A percentile compares a stretch with the other conserved stretches of the same genome.
phyloP scores from a whole-genome alignment of 2,888 invertebrate species.

The Eupithecia insigniata region DNA sequence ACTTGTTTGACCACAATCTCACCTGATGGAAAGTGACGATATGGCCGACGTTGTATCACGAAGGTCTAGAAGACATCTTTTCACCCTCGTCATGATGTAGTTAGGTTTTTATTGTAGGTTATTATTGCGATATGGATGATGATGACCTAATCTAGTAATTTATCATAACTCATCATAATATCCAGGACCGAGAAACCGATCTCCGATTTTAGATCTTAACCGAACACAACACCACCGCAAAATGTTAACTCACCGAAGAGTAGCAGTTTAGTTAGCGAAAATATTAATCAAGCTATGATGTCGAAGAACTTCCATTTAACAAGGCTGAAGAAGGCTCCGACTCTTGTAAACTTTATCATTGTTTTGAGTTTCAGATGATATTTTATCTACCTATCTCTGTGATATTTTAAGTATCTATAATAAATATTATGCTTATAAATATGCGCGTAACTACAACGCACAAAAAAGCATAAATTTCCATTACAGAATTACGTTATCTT shows the following conservation, averaged over 20 bases:
- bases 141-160: neutral
- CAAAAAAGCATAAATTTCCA: neutral
- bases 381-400: neutral
- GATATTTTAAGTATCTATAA: neutral
- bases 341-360: slow-evolving; percentile 1
- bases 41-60: too few species aligned
- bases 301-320: neutral
- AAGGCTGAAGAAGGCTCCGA: neutral
- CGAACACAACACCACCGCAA: neutral
- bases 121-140: neutral
- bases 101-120: too few species aligned
- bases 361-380: neutral
- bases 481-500: neutral
- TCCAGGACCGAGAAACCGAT: neutral
- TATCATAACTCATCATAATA: neutral
- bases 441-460: neutral
- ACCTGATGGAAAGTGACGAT: too few species aligned
- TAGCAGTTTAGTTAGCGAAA: neutral
- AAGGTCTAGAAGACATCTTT: too few species aligned
- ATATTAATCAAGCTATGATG: neutral
- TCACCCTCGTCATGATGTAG: too few species aligned
- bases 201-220: neutral
- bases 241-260: neutral
- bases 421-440: neutral
- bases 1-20: too few species aligned